Evolutionary conservation across 1,140 invertebrate genomes (phyloP).

Genomic region (Contarinia nasturtii): DNA sequence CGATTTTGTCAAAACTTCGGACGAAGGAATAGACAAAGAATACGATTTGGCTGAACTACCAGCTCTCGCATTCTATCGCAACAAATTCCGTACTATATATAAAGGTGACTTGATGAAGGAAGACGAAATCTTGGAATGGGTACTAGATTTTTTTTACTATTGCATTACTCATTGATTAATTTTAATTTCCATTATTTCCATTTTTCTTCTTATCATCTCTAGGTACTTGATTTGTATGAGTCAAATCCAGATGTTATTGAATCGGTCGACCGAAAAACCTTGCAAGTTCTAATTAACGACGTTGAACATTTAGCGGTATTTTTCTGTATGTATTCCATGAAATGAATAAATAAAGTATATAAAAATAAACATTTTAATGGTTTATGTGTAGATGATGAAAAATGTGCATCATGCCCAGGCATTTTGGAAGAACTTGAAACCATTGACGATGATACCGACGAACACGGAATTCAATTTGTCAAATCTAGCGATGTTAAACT

Average conservation of each 20-base stretch:
- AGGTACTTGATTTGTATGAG: slow-evolving; percentile 64
- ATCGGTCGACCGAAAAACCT: slow-evolving; percentile 73
- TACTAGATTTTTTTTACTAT: too few species aligned
- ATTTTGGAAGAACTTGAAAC: slow-evolving; percentile 79
- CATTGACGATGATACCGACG: slow-evolving; percentile 84
- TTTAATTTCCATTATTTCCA: too few species aligned
- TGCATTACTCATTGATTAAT: too few species aligned
- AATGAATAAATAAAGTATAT: too few species aligned
- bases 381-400: slow-evolving; percentile 49
- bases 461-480: slow-evolving; percentile 83
- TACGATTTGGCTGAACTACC: slow-evolving; percentile 71
- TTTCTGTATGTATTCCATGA: slow-evolving; percentile 85
- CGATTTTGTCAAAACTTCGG: slow-evolving; percentile 84
- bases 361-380: slow-evolving; percentile 2
- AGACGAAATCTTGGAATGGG: slow-evolving; percentile 77
- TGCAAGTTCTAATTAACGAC: slow-evolving; percentile 74
- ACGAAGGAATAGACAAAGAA: slow-evolving; percentile 71
- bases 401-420: slow-evolving; percentile 59
- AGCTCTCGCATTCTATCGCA: slow-evolving; percentile 72
- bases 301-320: slow-evolving; percentile 82
- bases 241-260: slow-evolving; percentile 77
- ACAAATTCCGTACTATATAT: slow-evolving; percentile 78
- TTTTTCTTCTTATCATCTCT: too few species aligned
- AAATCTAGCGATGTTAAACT: slow-evolving; percentile 79
- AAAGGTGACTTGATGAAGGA: slow-evolving; percentile 77